A percentile compares a stretch with the other conserved stretches of the same genome.
These are phyloP conservation scores for Exaiptasia diaphana DNA, from an alignment of 64 coral and sea anemone species.

Conservation along the genomic window DNA sequence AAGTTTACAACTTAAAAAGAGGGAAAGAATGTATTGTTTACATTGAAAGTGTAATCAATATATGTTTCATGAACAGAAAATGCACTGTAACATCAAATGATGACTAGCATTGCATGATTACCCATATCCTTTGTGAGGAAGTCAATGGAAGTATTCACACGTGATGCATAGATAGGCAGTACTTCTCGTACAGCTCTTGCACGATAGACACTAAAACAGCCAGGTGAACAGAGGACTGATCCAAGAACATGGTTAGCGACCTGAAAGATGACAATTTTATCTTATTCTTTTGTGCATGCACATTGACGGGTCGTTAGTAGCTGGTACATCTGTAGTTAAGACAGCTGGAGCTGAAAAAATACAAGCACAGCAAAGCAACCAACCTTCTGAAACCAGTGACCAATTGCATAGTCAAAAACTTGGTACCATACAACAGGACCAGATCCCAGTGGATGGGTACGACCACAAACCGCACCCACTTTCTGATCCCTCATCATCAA, in stretches of 20 bases:
- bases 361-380: neutral
- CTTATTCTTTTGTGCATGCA: neutral
- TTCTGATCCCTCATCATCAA: conserved; percentile 65
- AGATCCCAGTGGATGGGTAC: conserved; percentile 78
- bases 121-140: conserved; percentile 95
- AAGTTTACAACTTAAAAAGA: neutral
- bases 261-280: conserved; percentile 17
- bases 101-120: conserved; percentile 26
- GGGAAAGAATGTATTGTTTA: neutral
- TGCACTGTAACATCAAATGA: too few relatives aligned
- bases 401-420: conserved; percentile 93
- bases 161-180: conserved; percentile 64
- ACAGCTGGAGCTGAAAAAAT: neutral
- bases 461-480: conserved; percentile 84
- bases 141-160: conserved; percentile 62
- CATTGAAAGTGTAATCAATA: neutral
- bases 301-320: neutral
- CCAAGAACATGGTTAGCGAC: conserved; percentile 94
- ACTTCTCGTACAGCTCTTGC: conserved; percentile 74
- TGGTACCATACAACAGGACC: conserved; percentile 90
- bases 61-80: too few relatives aligned
- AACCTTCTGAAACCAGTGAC: conserved; percentile 98
- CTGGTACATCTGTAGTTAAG: neutral
- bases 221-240: conserved; percentile 89
- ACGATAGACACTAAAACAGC: conserved; percentile 91